Evolutionary conservation across 2,113 vertebrate species (phyloP).

Genomic region (Grammomys surdaster): DNA sequence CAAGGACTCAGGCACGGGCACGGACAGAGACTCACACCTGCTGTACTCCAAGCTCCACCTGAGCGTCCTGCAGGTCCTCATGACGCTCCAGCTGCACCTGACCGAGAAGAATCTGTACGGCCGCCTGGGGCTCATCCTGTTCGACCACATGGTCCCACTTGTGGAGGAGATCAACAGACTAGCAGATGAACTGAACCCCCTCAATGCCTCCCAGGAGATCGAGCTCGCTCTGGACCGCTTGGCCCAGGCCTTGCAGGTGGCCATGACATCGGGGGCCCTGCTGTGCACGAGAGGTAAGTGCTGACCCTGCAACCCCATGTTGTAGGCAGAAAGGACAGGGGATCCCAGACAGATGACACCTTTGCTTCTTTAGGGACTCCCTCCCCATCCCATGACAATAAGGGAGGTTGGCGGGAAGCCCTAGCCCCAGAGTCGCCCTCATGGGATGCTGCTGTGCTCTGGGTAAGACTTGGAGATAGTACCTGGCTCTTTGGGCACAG

Average conservation of each 20-base stretch:
- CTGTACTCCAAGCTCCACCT: conserved; percentile 97
- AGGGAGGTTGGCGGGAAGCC: background rate
- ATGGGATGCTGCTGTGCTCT: background rate
- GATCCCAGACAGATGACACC: background rate
- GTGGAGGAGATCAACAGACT: conserved; percentile 92
- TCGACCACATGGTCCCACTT: conserved; percentile 94
- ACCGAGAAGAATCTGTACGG: conserved; percentile 96
- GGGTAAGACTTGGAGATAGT: rapidly evolving
- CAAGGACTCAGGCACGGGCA: conserved; percentile 73
- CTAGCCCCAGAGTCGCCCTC: background rate
- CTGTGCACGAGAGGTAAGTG: conserved; percentile 95
- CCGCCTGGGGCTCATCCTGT: conserved; percentile 93
- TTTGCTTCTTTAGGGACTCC: background rate
- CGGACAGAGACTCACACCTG: conserved; percentile 85
- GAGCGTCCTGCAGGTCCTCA: conserved; percentile 95
- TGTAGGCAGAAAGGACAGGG: background rate
- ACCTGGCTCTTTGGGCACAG: background rate
- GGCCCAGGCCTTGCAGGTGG: conserved; percentile 96
- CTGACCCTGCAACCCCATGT: background rate
- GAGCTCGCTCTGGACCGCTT: conserved; percentile 96
- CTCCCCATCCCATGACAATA: background rate
- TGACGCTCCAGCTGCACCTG: conserved; percentile 93
- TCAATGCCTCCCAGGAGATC: conserved; percentile 90
- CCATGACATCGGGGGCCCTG: conserved; percentile 95
- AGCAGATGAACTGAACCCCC: conserved; percentile 92